phyloP scores from a whole-genome alignment of 2,888 invertebrate species.

The Drosophila stalkeri region DNA sequence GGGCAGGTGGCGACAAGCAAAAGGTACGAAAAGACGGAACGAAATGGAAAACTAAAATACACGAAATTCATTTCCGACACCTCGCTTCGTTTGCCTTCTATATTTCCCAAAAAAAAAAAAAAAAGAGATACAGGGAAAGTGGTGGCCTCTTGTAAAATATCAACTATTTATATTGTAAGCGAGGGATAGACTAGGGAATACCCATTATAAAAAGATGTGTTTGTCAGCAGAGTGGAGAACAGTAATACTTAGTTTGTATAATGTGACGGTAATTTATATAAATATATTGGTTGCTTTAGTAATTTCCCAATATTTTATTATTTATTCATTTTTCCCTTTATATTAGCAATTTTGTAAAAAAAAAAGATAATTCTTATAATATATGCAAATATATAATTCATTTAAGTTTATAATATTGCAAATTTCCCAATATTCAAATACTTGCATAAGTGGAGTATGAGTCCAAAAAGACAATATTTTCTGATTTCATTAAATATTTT shows the following conservation, averaged over 20 bases:
- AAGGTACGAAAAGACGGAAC: constrained; percentile 38
- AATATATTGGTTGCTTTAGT: background rate
- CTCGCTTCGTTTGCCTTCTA: constrained; percentile 25
- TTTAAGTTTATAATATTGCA: no score
- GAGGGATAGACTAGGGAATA: background rate
- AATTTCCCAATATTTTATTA: background rate
- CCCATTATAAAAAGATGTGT: constrained; percentile 11
- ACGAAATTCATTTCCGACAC: constrained; percentile 74
- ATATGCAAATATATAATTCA: no score
- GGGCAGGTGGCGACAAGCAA: constrained; percentile 20
- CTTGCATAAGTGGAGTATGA: no score
- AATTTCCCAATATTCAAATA: background rate
- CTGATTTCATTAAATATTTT: no score
- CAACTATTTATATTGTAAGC: constrained; percentile 1
- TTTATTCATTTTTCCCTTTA: background rate
- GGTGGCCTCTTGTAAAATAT: constrained; percentile 17
- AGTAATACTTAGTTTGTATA: no score
- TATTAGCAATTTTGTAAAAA: no score
- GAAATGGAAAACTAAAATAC: constrained; percentile 75
- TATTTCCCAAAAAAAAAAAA: background rate
- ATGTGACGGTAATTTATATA: background rate
- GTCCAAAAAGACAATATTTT: no score
- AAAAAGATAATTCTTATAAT: no score
- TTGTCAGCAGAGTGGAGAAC: background rate
- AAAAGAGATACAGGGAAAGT: no score